Conservation (phyloP, 2,797 vertebrate genomes). For the Syncerus caffer region DNA sequence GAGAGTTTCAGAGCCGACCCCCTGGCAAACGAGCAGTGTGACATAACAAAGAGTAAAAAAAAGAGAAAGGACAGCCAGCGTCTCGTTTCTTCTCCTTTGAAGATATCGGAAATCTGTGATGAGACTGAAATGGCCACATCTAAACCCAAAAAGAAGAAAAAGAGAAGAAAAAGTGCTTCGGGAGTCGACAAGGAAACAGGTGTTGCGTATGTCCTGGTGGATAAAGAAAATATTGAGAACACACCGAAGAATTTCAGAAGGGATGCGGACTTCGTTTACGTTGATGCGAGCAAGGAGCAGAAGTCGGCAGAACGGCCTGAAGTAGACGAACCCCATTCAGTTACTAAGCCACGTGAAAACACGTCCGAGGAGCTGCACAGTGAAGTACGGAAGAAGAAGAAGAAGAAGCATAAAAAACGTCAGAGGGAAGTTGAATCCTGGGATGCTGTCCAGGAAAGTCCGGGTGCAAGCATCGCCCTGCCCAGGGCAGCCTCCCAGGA, state of each 20-base stretch:
- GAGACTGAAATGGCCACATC: background rate
- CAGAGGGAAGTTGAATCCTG: background rate
- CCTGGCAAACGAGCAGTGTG: rapidly evolving
- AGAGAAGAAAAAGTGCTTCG: rapidly evolving
- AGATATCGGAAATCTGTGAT: background rate
- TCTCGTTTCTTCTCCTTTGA: background rate
- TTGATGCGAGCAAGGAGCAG: background rate
- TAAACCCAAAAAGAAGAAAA: constrained; percentile 41
- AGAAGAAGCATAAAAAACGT: background rate
- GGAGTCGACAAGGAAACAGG: rapidly evolving
- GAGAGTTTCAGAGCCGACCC: rapidly evolving
- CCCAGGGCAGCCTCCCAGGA: rapidly evolving
- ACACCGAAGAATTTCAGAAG: background rate
- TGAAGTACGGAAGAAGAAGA: background rate
- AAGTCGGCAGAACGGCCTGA: background rate
- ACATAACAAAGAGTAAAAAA: rapidly evolving
- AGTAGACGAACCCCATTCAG: rapidly evolving
- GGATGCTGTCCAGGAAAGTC: rapidly evolving
- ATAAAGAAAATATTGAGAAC: background rate
- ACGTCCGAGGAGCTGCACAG: rapidly evolving
- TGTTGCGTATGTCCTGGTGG: background rate
- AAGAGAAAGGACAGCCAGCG: constrained; percentile 19
- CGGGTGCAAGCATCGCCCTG: rapidly evolving
- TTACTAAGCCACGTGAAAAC: rapidly evolving
- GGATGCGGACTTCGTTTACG: rapidly evolving